Evolutionary conservation across 2,888 invertebrate genomes (phyloP), one percentile per base, ranked within the genome.

Genomic region (Apodemia hepburni): DNA sequence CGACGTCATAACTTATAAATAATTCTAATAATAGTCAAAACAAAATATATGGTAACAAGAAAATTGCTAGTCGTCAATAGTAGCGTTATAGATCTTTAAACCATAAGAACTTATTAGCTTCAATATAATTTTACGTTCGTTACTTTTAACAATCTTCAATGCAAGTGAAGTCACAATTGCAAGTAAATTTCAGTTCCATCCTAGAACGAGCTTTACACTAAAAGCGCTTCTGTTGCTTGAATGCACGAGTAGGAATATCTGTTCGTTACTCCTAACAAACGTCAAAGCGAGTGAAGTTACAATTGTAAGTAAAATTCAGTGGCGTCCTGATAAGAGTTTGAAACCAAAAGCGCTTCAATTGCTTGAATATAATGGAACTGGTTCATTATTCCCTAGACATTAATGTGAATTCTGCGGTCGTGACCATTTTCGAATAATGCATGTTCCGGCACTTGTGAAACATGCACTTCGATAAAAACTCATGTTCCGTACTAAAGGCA

Each of bases 361-460:
- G 54, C 54, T 54, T 27, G 54, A 54, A 54, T 54, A 54, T 54
- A 54, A 54, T 54, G 54, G 27, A 54, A 54, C 54, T 33, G 57
- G 74, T 77, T 71, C 74, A 73, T 75, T 78, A 80, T 78, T 67
- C 66, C 72, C 68, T 54, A 58, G 54, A 64, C 54, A 64, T 61
- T 64, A 54, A 61, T 61, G 59, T 61, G 54, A 22, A 54, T 54
- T 54, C 54, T 54, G 54, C 42, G 59, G 58, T 65, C 59, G 59
- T 59, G 62, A 42, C 62, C 38, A 54, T 63, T 63, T 63, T 54
- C 29, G 54, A 51, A 63, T 62, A 58, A 62, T 54, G 54, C 54
- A 54, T 54, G 38, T 38, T 59, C 59, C 38, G 45, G 59, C 27
- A 54, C 54, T 54, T 54, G 54, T 27, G 27, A 54, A 54, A 54